phyloP scores from a whole-genome alignment of 2,113 vertebrate species.

The Raja brachyura region DNA sequence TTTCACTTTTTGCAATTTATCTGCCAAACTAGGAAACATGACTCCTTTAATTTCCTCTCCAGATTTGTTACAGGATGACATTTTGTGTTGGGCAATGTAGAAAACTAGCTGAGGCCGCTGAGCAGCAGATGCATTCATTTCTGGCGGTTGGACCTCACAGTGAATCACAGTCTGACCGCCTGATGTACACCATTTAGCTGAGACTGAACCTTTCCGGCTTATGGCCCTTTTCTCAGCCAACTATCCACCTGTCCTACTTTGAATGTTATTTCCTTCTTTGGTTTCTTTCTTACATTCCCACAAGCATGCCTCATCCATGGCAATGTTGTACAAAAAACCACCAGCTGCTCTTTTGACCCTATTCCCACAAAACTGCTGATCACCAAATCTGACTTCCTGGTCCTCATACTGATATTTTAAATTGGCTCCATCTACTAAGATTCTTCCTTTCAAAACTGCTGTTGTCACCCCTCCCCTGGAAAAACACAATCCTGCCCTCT shows the following conservation, averaged over 20 bases:
- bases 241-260: not conserved
- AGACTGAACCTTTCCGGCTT: not conserved
- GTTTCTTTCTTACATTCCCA: not conserved
- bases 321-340: not conserved
- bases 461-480: not conserved
- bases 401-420: not conserved
- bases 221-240: not conserved
- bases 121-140: not conserved
- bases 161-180: not conserved
- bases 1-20: slow-evolving; percentile 23
- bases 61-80: slow-evolving; percentile 34
- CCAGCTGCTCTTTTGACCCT: not conserved
- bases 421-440: not conserved
- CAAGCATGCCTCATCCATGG: not conserved
- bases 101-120: not conserved
- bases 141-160: not conserved
- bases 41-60: slow-evolving; percentile 31
- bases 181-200: not conserved
- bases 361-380: not conserved
- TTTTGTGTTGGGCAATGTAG: not conserved
- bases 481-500: not conserved
- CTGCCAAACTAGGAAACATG: slow-evolving; percentile 29
- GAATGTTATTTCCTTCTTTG: not conserved
- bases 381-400: not conserved
- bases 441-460: not conserved